Evolutionary conservation across 2,888 invertebrate species (phyloP), one percentile per base, ranked within the genome.

Genomic region (Limnephilus lunatus): DNA sequence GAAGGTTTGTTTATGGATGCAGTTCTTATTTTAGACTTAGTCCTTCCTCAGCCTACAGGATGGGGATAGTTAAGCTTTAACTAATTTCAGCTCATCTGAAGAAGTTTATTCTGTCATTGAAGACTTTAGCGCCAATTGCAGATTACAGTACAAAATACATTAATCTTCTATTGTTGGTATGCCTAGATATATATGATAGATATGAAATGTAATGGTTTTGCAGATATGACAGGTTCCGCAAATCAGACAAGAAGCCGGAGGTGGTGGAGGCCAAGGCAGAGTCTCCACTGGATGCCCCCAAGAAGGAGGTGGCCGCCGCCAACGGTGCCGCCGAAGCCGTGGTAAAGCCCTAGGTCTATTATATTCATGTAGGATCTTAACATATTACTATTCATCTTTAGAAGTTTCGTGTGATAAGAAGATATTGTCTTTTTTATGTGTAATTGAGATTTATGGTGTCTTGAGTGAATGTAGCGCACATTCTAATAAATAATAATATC

Each of bases 211-310:
- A 48, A 88, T 32, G 53, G 68, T 68, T 68, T 19, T 90, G 94
- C 94, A 97, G 97, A 94, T 97, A 97, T 94, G 97, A 97, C 95
- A 96, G 97, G 94, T 97, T 97, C 94, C 96, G 97, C 90, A 97
- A 97, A 95, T 97, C 97, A 94, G 97, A 97, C 94, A 97, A 97
- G 94, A 96, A 96, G 94, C 94, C 94, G 53, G 96, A 95, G 94
- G 95, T 95, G 92, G 96, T 95, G n/a, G 94, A 94, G 44, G 96
- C 95, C 91, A 96, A 95, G 92, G 96, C 95, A 93, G 95, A 94
- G 91, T 94, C 94, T 4, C 95, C 94, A 92, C 95, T 95, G 80
- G 96, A 95, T 25, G 95, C 94, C 19, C n/a, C 88, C n/a, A 89
- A 91, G n/a, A 81, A 83, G 48, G 94, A 94, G 31, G 94, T 94